A percentile compares a stretch with the other conserved stretches of the same genome.
Evolutionary conservation across 2,797 vertebrate species (phyloP).

Genomic region (Eutrigla gurnardus): DNA sequence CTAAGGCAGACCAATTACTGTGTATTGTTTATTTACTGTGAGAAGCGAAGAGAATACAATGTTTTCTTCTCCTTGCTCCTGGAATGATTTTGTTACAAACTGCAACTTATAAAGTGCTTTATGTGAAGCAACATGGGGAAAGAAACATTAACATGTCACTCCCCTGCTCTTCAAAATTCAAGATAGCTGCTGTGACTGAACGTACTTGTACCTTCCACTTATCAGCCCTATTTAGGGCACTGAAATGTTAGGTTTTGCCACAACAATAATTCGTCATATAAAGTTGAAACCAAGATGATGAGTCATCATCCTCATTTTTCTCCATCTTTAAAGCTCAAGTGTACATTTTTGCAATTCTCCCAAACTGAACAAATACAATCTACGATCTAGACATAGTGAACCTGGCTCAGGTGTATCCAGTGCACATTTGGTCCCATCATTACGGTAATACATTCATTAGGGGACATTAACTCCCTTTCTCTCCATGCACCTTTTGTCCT

Average conservation of each 20-base stretch:
- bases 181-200: not conserved
- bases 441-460: not conserved
- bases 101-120: not conserved
- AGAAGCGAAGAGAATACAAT: not conserved
- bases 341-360: not conserved
- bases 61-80: no score
- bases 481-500: not conserved
- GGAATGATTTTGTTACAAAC: not conserved
- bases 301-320: not conserved
- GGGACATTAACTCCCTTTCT: not conserved
- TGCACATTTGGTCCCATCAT: not conserved
- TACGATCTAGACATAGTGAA: not conserved
- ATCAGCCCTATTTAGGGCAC: conserved; percentile 25
- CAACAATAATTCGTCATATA: conserved; percentile 13
- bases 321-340: not conserved
- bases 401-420: not conserved
- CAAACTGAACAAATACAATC: not conserved
- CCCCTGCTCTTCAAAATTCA: not conserved
- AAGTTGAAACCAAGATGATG: not conserved
- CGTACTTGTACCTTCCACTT: conserved; percentile 1
- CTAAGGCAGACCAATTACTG: not conserved
- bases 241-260: conserved; percentile 14
- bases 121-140: not conserved
- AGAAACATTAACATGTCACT: not conserved
- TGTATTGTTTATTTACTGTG: no score